Base-by-base conservation (phyloP, 1,140 invertebrate genomes). In the Calliphora vicina region DNA sequence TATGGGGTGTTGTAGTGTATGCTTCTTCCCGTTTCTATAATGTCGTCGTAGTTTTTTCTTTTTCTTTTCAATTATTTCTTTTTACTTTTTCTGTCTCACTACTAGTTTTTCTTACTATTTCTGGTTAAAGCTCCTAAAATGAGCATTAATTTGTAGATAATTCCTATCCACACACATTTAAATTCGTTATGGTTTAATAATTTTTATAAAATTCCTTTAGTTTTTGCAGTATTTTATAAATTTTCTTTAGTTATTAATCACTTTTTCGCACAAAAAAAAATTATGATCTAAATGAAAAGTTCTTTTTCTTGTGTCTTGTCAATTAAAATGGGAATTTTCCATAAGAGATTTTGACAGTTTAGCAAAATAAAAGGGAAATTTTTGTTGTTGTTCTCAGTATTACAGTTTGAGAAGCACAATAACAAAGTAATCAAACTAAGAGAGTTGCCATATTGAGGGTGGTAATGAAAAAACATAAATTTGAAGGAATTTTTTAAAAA, bases 131-230 rank as follows among this genome's bases (percentile, higher is more conserved):
- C 80, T 61, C 57, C 15, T 73, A 1, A 25, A 81, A 17, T 17
- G 80, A 42, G 80, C 50, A 4, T 61, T 29, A 67, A 71, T 29
- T 45, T 27, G 45, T 81, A 27, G 27, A 80, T 82, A 84, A 84
- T 84, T 84, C 20, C 26, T 81, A 29, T 82, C 83, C 72, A 84
- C 83, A 80, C 81, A 84, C 83, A 84, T 84, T 80, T 82, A 84
- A 84, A 82, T 42, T 80, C 35, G 42, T 72, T 83, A 81, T 35
- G 10, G 81, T 13, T 35, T 76, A 9, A 10, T 23, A 25, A 23
- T 25, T 3, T 45, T 45, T 78, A 25, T 29, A 78, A 13, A 78
- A n/a, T 29, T 8, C 35, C 27, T 67, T 61, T 61, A 71, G 50
- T 10, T 27, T 50, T 80, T 43, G 12, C 23, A 29, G 6, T 42